Evolutionary conservation across 2,113 vertebrate species (phyloP), one percentile per base, ranked within the genome.

Genomic region (Dermatemys mawii): DNA sequence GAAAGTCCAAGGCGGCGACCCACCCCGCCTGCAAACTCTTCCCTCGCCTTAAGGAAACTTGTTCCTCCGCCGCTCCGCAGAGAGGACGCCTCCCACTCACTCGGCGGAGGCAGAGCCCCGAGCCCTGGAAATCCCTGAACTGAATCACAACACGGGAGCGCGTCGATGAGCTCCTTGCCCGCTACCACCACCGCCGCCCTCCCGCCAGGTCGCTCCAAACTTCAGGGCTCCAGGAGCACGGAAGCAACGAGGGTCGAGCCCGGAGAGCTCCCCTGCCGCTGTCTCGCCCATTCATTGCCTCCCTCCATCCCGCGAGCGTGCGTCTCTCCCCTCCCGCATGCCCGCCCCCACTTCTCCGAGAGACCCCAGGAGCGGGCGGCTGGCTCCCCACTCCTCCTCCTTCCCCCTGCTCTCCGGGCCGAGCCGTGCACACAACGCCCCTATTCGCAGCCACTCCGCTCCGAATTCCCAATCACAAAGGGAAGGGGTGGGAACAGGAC

Each of bases 351-450:
- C 44, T 76, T 60, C 4, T 11, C 48, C 78, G 26, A 12, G 11
- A 70, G 78, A 70, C 32, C 14, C 16, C 13, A 11, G 11, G 11
- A 46, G 24, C 32, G 70, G 51, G 75, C 50, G 5, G 8, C 76
- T 4, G 60, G 35, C 60, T n/a, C 60, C 60, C 35, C 60, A n/a
- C 14, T 57, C 32, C 55, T 11, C 55, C 55, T 11, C 55, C 55
- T 35, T 19, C 35, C 32, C 60, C 35, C 11, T 19, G 22, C 78
- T 50, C 48, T 50, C 5, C 11, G 32, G 48, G 12, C 10, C 5
- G 78, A 49, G 49, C 78, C 35, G 11, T 35, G 73, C 89, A 91
- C 78, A 95, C 95, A 94, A 96, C 94, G 94, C 80, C 81, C 92
- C 83, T 32, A 53, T 49, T 87, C 92, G 57, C 86, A 11, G 55